Evolutionary conservation across 92 coral and sea anemone species (phyloP), one percentile per base, ranked within the genome.

Genomic region (Montipora capitata): DNA sequence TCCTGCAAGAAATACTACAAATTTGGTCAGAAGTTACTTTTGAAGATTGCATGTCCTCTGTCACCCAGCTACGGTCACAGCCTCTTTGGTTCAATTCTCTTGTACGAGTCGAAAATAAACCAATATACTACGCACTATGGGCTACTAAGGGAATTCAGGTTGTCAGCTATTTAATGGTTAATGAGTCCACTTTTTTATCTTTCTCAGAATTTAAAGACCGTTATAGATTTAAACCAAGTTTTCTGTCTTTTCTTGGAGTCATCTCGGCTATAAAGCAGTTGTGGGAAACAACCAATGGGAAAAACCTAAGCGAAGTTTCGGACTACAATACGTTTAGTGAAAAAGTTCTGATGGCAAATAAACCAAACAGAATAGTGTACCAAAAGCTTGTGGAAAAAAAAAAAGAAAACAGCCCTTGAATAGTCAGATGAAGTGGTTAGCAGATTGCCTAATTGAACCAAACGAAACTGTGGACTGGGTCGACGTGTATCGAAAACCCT

Each of bases 51-150:
- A 70, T 70, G 45, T 10, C 49, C 15, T 40, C 76, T 5, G 49
- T 35, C 20, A 70, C 13, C 48, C 76, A 70, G 54, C 4, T 70
- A 7, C 76, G 45, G 4, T 70, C n/a, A 35, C 76, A 70, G 16
- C 41, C 48, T 70, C 3, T 70, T n/a, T 69, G 74, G 74, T 35
- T 69, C 17, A 35, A 69, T 48, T 69, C 74, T 38, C 74, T 69
- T 69, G 39, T 69, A 18, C 51, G 45, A 69, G 14, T 69, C 74
- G 51, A 38, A 69, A 69, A 69, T 69, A 69, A 69, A 69, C 48
- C 44, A 39, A 3, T 35, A 35, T 38, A 69, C 43, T n/a, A 4
- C 16, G 17, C 5, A 2, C 27, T 7, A 12, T 64, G 69, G 69
- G 13, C 69, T 20, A 4, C 69, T 6, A 6, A 18, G 9, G 69